Percentiles rank a stretch among this genome's conserved stretches.
Conservation (phyloP, 2,113 vertebrate genomes). For the Cacatua alba region DNA sequence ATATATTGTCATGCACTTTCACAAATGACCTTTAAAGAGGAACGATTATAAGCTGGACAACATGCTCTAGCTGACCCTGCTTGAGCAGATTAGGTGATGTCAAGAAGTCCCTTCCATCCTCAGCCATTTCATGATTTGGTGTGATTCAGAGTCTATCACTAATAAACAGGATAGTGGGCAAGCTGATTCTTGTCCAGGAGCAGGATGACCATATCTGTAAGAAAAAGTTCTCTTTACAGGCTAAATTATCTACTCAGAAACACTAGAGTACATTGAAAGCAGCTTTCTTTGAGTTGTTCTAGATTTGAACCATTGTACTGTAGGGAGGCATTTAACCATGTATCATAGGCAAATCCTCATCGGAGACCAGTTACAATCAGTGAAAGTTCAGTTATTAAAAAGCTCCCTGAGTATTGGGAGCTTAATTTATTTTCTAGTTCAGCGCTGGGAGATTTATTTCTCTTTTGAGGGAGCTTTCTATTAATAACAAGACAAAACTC, state of each 20-base stretch:
- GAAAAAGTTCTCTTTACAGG: not conserved
- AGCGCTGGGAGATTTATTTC: constrained; percentile 16
- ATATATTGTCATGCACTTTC: not conserved
- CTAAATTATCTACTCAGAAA: not conserved
- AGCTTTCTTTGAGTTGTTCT: not conserved
- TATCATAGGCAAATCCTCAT: not conserved
- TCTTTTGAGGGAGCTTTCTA: constrained; percentile 16
- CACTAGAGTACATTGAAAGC: not conserved
- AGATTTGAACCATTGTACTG: not conserved
- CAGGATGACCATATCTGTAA: not conserved
- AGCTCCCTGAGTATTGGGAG: not conserved
- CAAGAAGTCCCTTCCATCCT: not conserved
- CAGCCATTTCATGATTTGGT: not conserved
- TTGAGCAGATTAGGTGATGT: not conserved
- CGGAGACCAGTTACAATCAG: not conserved
- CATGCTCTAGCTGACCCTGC: not conserved
- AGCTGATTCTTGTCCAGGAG: not conserved
- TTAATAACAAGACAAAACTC: constrained; percentile 14
- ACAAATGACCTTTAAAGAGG: not conserved
- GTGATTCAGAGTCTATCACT: not conserved
- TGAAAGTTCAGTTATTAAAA: constrained; percentile 14
- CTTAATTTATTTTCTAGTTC: constrained; percentile 25
- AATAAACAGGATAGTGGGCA: not conserved
- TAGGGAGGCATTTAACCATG: not conserved
- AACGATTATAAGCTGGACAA: not conserved